Evolutionary conservation across 1,140 invertebrate genomes (phyloP), one percentile per base, ranked within the genome.

Genomic region (Cecropterus lyciades): DNA sequence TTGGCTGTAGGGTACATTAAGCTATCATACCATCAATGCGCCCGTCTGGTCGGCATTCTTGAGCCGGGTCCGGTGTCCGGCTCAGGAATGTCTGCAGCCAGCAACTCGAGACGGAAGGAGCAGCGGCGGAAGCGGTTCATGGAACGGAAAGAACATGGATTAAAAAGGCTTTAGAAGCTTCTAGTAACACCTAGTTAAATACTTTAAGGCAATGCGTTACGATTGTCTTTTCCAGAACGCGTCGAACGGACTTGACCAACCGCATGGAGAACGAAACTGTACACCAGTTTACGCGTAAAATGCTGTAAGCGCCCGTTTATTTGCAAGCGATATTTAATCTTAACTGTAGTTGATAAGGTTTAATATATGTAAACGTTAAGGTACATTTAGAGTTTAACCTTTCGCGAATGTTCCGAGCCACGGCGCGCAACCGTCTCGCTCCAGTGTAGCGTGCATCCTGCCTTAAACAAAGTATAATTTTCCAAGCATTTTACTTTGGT

Each of bases 31-130:
- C 75, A 82, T 82, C 83, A 75, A 72, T 63, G 73, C 57, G 73
- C 80, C 72, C 70, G 84, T 82, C 81, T 82, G 74, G 85, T 74
- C 85, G 65, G 82, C 88, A 91, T 91, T 89, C 87, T 79, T 84
- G 60, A 70, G 72, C 75, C 73, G 72, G 77, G 72, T 78, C 88
- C 77, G 75, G 80, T 80, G 80, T 83, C 85, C 79, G 80, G 78
- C 81, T 77, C 69, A 80, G 81, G 88, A 89, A 91, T 91, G 82
- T 84, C 76, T 80, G 73, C 79, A 86, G 70, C 84, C 73, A 88
- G 85, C 87, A 89, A 89, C 83, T 81, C 87, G 87, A 89, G 87
- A 89, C 89, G 89, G 89, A 91, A 91, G 87, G 86, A 87, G 83
- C 82, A 73, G 69, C 87, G 85, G 80, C 88, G 88, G 88, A 89